A percentile compares a stretch with the other conserved stretches of the same genome.
These are phyloP conservation scores for Tragelaphus buxtoni DNA, from an alignment of 2,113 vertebrate species.

Conservation along the genomic window DNA sequence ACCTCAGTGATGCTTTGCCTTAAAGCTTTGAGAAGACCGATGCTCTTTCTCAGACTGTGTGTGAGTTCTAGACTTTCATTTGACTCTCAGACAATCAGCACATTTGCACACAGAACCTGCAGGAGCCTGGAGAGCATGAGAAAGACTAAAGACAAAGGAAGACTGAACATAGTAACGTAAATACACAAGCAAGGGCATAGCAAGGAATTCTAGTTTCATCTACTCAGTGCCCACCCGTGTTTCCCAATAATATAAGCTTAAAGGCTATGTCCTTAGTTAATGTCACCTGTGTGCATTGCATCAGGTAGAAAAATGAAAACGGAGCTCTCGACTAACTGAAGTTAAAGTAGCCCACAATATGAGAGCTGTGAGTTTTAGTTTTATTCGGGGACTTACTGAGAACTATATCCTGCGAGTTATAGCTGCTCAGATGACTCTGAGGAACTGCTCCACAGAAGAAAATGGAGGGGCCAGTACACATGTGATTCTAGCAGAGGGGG, in stretches of 20 bases:
- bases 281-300: background rate
- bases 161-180: too few relatives aligned
- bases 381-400: background rate
- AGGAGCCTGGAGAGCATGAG: background rate
- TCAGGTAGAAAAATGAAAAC: background rate
- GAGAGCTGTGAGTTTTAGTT: background rate
- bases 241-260: background rate
- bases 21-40: background rate
- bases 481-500: background rate
- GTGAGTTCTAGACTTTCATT: background rate
- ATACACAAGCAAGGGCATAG: background rate
- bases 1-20: background rate
- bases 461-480: background rate
- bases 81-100: background rate
- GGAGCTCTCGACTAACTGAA: background rate
- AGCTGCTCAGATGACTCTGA: background rate
- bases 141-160: background rate
- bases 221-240: fast-evolving
- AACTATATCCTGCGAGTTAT: background rate
- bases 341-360: background rate
- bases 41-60: background rate
- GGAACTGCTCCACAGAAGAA: too few relatives aligned
- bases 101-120: background rate
- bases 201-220: background rate
- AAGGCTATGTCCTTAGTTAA: background rate